Base-by-base conservation (phyloP, 1,140 invertebrate species). In the Trichonephila inaurata region DNA sequence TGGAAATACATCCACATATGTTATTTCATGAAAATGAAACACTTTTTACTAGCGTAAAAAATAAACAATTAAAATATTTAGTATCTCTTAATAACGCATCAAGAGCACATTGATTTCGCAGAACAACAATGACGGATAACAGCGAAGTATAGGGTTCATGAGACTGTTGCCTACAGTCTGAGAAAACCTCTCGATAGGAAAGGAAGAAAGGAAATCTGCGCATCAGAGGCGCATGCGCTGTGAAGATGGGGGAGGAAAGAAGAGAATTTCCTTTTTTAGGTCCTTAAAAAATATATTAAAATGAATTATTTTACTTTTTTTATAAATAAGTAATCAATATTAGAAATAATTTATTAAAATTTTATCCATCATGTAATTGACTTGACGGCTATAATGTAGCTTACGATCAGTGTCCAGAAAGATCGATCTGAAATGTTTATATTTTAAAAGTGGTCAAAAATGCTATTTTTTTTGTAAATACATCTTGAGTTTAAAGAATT, bases 151-250 rank as follows among this genome's bases (percentile, higher is more conserved):
- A 81, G 40, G 44, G 28, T 81, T 77, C 24, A 58, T 24, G 72
- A 16, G 91, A 86, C 81, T 86, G 91, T 92, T 92, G 91, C 91
- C 91, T 58, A 69, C 58, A 61, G 72, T 92, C 91, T 92, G 91
- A 69, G 72, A 87, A 69, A 86, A 86, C 21, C 72, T 86, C 28
- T 19, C 21, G 91, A 28, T 82, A 16, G 33, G 91, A 58, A 81
- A 51, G 51, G 64, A 72, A 86, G 28, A 60, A 66, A 92, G 72
- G 77, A 28, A 77, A 58, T 69, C 58, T 7, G 33, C 83, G 19
- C 16, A 28, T 60, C 81, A 28, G 19, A 1, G 58, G 82, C 91
- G 91, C 91, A 92, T 86, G 91, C 64, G 81, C 81, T 64, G 18
- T 40, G 24, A 88, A 62, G 58, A 64, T n/a, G 61, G 60, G 28